These are phyloP conservation scores for Naso thynnoides DNA, from an alignment of 2,797 vertebrate genomes.

Conservation along the genomic window DNA sequence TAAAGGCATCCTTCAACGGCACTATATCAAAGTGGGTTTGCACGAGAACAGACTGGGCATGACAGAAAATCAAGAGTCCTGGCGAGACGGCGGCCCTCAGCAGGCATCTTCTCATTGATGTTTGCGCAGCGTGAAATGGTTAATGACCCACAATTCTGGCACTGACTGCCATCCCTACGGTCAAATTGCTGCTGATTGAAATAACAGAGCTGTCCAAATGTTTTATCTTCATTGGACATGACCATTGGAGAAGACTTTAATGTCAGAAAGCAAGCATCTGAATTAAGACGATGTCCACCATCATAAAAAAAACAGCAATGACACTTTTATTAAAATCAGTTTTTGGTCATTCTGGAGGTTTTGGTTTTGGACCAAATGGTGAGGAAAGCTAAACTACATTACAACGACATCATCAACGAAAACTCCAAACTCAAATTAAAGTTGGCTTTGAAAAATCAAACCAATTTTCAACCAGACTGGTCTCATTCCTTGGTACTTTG, in stretches of 20 bases:
- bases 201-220: conserved; percentile 41
- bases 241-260: conserved; percentile 25
- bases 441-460: no score
- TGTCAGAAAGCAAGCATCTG: conserved; percentile 39
- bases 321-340: conserved; percentile 24
- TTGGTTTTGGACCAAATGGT: conserved; percentile 10
- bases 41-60: not conserved
- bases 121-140: conserved; percentile 63
- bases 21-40: conserved; percentile 42
- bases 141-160: conserved; percentile 54
- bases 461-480: no score
- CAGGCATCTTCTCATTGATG: conserved; percentile 41
- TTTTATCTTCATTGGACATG: conserved; percentile 42
- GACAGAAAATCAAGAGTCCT: conserved; percentile 35
- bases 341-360: no score
- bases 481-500: no score
- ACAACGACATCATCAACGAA: not conserved
- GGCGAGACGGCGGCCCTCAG: not conserved
- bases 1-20: conserved; percentile 3
- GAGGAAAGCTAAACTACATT: not conserved
- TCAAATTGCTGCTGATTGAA: conserved; percentile 47
- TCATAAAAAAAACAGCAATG: conserved; percentile 33
- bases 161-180: conserved; percentile 34
- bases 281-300: conserved; percentile 36
- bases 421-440: no score